These are phyloP conservation scores for Platysternon megacephalum DNA, from an alignment of 2,113 vertebrate genomes.

Conservation along the genomic window DNA sequence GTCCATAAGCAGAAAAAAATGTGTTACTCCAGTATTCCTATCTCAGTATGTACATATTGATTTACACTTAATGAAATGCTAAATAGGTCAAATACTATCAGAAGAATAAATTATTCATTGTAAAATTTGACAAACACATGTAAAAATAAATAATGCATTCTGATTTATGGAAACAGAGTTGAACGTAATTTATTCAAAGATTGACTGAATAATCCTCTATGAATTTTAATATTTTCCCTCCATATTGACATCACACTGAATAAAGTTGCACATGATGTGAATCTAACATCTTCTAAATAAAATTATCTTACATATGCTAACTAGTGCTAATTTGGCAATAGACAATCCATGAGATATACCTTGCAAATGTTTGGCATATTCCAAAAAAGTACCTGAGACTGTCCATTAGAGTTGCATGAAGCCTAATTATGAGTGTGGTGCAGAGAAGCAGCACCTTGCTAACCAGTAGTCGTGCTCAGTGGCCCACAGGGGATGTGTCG, in stretches of 20 bases:
- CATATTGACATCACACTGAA: not conserved
- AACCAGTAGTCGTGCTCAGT: not conserved
- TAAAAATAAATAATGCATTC: constrained; percentile 47
- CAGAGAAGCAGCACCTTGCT: fast-evolving
- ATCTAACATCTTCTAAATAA: not conserved
- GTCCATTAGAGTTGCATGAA: fast-evolving
- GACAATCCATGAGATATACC: not conserved
- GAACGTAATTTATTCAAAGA: constrained; percentile 31
- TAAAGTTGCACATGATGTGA: not conserved
- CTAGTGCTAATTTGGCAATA: not conserved
- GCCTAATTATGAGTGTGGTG: not conserved
- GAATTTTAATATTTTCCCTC: constrained; percentile 27
- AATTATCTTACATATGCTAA: fast-evolving
- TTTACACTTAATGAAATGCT: constrained; percentile 56
- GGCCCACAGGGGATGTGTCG: not conserved
- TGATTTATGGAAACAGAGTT: constrained; percentile 27
- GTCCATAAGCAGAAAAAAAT: not conserved
- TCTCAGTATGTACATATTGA: constrained; percentile 38
- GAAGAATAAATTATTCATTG: constrained; percentile 50
- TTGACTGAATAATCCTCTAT: not conserved
- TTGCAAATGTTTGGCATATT: not conserved
- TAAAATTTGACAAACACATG: constrained; percentile 46
- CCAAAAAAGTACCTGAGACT: not conserved
- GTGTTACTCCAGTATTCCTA: not conserved
- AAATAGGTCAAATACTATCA: constrained; percentile 52